Base-by-base conservation (phyloP, 2,113 vertebrate species). In the Plecotus auritus region DNA sequence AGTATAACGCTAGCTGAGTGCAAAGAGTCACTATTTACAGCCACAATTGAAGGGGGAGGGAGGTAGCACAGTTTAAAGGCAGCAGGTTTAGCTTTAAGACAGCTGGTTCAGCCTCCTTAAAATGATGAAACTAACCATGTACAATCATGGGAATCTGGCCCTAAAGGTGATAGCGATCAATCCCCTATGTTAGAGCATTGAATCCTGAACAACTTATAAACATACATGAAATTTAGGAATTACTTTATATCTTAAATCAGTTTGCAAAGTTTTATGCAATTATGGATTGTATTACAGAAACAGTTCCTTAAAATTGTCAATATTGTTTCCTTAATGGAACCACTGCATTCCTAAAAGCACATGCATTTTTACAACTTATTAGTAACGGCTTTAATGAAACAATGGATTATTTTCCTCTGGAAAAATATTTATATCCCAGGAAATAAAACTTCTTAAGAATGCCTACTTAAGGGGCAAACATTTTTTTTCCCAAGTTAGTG, bases 41-140 rank as follows among this genome's bases (percentile, higher is more conserved):
- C 51, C 82, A 96, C 23, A 32, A 12, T 23, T 66, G 49, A 35
- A 85, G n/a, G 30, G 18, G 54, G 28, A 76, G 70, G 37, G 42
- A 87, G 54, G 73, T 35, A 70, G 69, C 73, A 91, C 80, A 84
- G 82, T 66, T 74, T 85, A 94, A 90, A 95, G 88, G 76, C 95
- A 96, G 80, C 86, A 96, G 69, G 85, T 81, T 93, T 74, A 90
- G 67, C 78, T 96, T 91, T 90, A 96, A 93, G 87, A 74, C 54
- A 95, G 49, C 22, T 86, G 70, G 70, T 83, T 94, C 73, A 37
- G 92, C 13, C 32, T 49, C 54, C 64, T 87, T 85, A 93, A 86
- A 88, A 78, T 47, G 17, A 81, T 47, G 70, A 73, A 80, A 61
- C 23, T 5, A 85, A 85, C 40, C 35, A 77, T 0, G 6, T 51